Evolutionary conservation across 2,113 vertebrate genomes (phyloP).

Genomic region (Alethe diademata): DNA sequence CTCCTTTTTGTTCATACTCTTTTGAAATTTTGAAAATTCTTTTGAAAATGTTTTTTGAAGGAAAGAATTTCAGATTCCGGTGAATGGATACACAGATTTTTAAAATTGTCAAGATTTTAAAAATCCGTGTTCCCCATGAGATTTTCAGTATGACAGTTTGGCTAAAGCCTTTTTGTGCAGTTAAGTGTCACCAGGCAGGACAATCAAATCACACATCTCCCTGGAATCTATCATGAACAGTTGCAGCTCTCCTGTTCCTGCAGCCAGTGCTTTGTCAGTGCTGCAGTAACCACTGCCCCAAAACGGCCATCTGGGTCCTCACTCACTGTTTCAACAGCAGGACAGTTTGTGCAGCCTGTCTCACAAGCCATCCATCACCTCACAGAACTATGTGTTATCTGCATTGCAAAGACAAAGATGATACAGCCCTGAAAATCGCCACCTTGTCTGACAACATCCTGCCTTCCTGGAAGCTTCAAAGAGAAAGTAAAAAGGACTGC

Average conservation of each 20-base stretch:
- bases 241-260: neutral
- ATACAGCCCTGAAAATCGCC: neutral
- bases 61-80: neutral
- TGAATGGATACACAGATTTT: neutral
- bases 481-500: neutral
- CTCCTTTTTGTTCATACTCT: neutral
- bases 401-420: neutral
- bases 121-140: neutral
- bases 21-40: neutral
- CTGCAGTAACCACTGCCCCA: neutral
- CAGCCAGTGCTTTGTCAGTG: neutral
- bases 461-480: neutral
- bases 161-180: neutral
- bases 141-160: neutral
- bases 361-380: neutral
- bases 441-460: neutral
- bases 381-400: neutral
- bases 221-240: neutral
- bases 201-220: neutral
- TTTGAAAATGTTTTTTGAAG: neutral
- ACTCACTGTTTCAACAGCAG: neutral
- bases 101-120: neutral
- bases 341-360: neutral
- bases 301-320: fast-evolving
- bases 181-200: neutral